Evolutionary conservation across 1,140 invertebrate species (phyloP).

Genomic region (Monomorium pharaonis): DNA sequence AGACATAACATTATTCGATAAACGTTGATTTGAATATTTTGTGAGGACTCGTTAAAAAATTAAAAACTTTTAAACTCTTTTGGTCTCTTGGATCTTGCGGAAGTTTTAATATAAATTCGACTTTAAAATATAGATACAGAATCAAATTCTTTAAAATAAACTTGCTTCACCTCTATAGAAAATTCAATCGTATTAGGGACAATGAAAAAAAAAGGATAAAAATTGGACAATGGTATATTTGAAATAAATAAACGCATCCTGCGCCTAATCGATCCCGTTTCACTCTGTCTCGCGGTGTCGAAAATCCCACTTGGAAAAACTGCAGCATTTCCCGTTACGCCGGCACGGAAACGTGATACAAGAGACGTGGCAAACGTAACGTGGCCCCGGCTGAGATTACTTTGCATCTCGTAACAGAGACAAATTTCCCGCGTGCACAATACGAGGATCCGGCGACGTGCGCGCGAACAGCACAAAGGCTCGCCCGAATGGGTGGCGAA

Average conservation of each 20-base stretch:
- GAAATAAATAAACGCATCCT: background rate
- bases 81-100: no score
- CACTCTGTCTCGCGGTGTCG: constrained; percentile 3
- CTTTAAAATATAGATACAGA: no score
- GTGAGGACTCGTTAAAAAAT: no score
- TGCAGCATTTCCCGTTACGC: constrained; percentile 7
- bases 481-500: background rate
- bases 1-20: no score
- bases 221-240: no score
- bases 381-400: constrained; percentile 57
- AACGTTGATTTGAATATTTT: no score
- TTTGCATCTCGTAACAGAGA: constrained; percentile 51
- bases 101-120: no score
- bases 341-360: constrained; percentile 59
- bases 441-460: background rate
- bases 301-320: constrained; percentile 6
- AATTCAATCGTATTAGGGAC: no score
- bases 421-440: constrained; percentile 19
- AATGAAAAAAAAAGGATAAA: no score
- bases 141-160: no score
- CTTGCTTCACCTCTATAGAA: no score
- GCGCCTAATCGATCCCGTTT: constrained; percentile 12
- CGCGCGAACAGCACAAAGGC: background rate
- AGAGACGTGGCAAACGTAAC: constrained; percentile 45
- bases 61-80: no score